These are phyloP conservation scores for Bradypodion ventrale DNA, from an alignment of 2,797 vertebrate species.

Conservation along the genomic window DNA sequence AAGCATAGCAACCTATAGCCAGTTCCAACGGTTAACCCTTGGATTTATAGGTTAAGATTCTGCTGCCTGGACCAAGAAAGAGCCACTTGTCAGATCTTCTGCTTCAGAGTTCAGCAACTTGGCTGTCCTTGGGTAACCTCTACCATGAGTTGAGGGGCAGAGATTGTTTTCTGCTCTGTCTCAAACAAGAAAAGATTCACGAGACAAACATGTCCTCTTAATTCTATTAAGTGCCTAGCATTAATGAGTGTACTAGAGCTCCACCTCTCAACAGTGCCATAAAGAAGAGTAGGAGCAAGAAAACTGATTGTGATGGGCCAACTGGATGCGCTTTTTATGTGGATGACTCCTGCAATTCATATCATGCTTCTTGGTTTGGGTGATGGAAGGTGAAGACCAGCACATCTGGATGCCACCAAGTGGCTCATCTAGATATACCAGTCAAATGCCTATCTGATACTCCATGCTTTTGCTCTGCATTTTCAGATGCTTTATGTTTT, in stretches of 20 bases:
- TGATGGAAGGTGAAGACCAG: background rate
- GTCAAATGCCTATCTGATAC: background rate
- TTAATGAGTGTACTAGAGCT: background rate
- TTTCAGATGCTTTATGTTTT: too few species aligned
- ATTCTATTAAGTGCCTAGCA: background rate
- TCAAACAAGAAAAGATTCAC: background rate
- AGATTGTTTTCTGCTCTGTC: background rate
- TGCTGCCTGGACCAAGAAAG: too few species aligned
- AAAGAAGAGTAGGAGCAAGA: background rate
- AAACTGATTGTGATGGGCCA: background rate
- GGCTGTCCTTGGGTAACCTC: background rate
- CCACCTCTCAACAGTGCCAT: too few species aligned
- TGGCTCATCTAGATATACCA: background rate
- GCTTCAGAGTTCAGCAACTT: background rate
- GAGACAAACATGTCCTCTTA: background rate
- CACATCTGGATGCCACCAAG: background rate
- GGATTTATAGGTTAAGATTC: too few species aligned
- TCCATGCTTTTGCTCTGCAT: too few species aligned
- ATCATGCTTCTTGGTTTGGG: background rate
- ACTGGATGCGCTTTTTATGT: background rate
- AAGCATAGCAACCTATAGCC: too few species aligned
- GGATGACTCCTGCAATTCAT: too few species aligned
- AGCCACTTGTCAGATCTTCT: background rate
- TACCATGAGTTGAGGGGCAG: background rate
- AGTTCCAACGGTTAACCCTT: too few species aligned